Evolutionary conservation across 2,113 vertebrate species (phyloP), one percentile per base, ranked within the genome.

Genomic region (Thymallus thymallus): DNA sequence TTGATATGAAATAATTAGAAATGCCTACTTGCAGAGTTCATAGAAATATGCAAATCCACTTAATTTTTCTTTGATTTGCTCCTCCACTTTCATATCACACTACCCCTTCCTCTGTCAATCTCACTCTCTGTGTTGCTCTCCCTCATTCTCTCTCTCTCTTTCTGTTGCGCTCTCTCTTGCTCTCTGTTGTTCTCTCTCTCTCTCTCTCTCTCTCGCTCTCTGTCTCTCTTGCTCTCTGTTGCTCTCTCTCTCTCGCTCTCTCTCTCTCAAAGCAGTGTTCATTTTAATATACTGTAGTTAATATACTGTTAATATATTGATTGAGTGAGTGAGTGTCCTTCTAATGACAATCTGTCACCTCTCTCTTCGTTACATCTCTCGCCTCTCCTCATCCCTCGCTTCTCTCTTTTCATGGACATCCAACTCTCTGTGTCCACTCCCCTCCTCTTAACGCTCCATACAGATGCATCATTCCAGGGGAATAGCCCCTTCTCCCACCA

Each of bases 11-110:
- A 92, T 92, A 92, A 92, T 94, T 93, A 92, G 81, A 87, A 41
- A 41, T 7, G 35, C 35, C 35, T 41, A 10, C 35, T 58, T 30
- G 74, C 88, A 88, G 89, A 84, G 66, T 41, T 41, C 88, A 91
- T 90, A 91, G 91, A 91, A 92, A 94, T 92, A 94, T 94, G 92
- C 90, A 93, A 94, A 93, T 93, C 86, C 85, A 79, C 89, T 91
- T 93, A 90, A 92, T 93, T 92, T 92, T 85, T 82, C 89, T 92
- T 92, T 92, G 90, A 93, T 93, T 92, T 91, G 91, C 90, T 91
- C 88, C 82, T 87, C 78, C 89, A 90, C 89, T 73, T 82, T 69
- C 84, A 78, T 90, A 87, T 88, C 83, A 78, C 79, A 75, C 85
- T 75, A 78, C 48, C 29, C 75, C 67, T 73, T 68, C 35, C 55